Percentiles rank a stretch among this genome's conserved stretches.
Conservation (phyloP, 2,888 invertebrate genomes). For the Timema podura region DNA sequence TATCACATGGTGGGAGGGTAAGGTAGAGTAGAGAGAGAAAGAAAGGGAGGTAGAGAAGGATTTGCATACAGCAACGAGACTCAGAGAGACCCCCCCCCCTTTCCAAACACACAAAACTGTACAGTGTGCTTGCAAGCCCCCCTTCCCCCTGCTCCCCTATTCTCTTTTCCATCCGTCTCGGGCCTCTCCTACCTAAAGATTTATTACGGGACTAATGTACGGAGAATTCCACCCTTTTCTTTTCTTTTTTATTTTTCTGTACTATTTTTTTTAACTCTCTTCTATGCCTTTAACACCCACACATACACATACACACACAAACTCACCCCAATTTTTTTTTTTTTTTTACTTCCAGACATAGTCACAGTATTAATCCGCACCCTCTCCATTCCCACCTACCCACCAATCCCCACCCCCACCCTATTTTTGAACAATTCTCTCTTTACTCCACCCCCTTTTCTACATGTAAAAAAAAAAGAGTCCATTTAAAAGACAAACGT, state of each 20-base stretch:
- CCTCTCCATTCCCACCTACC: constrained; percentile 20
- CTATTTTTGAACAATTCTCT: no score
- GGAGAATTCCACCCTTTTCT: constrained; percentile 34
- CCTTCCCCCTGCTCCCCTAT: constrained; percentile 29
- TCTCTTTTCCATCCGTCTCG: constrained; percentile 15
- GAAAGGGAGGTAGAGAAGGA: constrained; percentile 22
- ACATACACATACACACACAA: constrained; percentile 16
- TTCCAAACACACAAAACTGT: constrained; percentile 41
- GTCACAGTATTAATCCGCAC: constrained; percentile 33
- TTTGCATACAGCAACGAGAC: constrained; percentile 35
- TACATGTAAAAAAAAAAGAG: constrained; percentile 24
- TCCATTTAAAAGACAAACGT: constrained; percentile 34
- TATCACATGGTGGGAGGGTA: constrained; percentile 43
- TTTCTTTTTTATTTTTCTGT: constrained; percentile 4
- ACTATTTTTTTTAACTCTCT: constrained; percentile 12
- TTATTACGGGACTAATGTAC: constrained; percentile 48
- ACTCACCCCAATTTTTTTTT: constrained; percentile 22
- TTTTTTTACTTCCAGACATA: constrained; percentile 21
- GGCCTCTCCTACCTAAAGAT: constrained; percentile 38
- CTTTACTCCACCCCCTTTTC: constrained; percentile 16
- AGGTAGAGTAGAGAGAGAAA: background rate
- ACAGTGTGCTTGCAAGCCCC: constrained; percentile 26
- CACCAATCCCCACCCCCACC: background rate
- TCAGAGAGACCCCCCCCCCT: no score
- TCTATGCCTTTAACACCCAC: constrained; percentile 20